Conservation (phyloP, 2,888 invertebrate genomes). For the Noctua comes region DNA sequence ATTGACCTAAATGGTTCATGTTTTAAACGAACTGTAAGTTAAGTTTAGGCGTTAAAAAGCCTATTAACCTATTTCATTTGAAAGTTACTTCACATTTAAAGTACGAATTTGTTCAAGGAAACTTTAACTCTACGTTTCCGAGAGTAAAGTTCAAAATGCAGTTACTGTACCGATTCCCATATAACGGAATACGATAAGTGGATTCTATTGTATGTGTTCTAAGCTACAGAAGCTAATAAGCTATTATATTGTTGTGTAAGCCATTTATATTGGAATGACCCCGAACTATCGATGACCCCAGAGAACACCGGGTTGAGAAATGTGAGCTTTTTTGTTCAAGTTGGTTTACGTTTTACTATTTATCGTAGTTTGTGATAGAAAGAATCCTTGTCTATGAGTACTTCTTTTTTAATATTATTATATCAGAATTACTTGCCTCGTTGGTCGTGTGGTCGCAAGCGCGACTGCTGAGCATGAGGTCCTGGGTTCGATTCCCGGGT, state of each 20-base stretch:
- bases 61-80: constrained; percentile 89
- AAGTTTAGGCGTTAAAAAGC: constrained; percentile 87
- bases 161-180: constrained; percentile 24
- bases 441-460: too few relatives aligned
- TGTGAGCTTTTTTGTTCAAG: constrained; percentile 36
- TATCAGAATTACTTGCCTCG: too few relatives aligned
- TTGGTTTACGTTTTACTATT: constrained; percentile 11
- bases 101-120: constrained; percentile 49
- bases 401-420: not conserved
- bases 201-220: constrained; percentile 72
- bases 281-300: constrained; percentile 61
- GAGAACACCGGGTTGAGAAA: constrained; percentile 56
- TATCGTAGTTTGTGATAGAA: not conserved
- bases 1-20: constrained; percentile 80
- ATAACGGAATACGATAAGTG: constrained; percentile 73
- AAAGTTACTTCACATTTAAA: constrained; percentile 80
- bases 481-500: too few relatives aligned
- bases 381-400: not conserved
- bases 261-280: constrained; percentile 62
- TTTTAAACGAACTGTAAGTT: constrained; percentile 82
- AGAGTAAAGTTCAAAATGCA: constrained; percentile 47
- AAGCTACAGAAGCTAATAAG: constrained; percentile 70
- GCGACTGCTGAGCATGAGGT: too few relatives aligned
- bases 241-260: constrained; percentile 67
- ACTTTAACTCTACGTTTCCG: constrained; percentile 57